These are phyloP conservation scores for Haplochromis burtoni DNA, from an alignment of 2,113 vertebrate genomes.

Conservation along the genomic window DNA sequence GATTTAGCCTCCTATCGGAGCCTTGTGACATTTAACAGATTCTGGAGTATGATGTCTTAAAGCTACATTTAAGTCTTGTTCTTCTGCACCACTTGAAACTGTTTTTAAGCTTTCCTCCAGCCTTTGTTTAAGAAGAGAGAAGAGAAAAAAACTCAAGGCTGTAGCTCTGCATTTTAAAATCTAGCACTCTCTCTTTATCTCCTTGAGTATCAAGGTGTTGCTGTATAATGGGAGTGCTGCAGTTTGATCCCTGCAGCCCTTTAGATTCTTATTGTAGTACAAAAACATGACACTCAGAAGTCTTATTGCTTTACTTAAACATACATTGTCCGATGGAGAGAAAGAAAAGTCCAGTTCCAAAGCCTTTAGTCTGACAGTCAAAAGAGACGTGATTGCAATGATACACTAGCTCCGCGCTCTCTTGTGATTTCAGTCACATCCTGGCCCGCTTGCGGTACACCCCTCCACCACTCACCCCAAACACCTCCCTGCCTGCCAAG, in stretches of 20 bases:
- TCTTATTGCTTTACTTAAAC: not conserved
- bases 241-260: not conserved
- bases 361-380: constrained; percentile 20
- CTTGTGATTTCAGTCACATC: constrained; percentile 73
- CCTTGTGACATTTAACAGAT: not conserved
- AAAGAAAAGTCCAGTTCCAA: constrained; percentile 3
- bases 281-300: constrained; percentile 6
- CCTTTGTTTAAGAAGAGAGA: not conserved
- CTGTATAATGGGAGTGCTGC: not conserved
- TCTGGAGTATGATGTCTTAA: not conserved
- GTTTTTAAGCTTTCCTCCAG: not conserved
- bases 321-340: not conserved
- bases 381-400: constrained; percentile 47
- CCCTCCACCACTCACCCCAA: constrained; percentile 31
- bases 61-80: not conserved
- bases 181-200: not conserved
- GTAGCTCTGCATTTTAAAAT: constrained; percentile 6
- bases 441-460: constrained; percentile 44
- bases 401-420: constrained; percentile 45
- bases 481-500: constrained; percentile 66
- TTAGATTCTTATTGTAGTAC: constrained; percentile 21
- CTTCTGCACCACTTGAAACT: not conserved
- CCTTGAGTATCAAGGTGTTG: constrained; percentile 15
- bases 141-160: not conserved
- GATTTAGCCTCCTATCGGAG: not conserved